Evolutionary conservation across 2,797 vertebrate species (phyloP).

Genomic region (Alfaro cultratus): DNA sequence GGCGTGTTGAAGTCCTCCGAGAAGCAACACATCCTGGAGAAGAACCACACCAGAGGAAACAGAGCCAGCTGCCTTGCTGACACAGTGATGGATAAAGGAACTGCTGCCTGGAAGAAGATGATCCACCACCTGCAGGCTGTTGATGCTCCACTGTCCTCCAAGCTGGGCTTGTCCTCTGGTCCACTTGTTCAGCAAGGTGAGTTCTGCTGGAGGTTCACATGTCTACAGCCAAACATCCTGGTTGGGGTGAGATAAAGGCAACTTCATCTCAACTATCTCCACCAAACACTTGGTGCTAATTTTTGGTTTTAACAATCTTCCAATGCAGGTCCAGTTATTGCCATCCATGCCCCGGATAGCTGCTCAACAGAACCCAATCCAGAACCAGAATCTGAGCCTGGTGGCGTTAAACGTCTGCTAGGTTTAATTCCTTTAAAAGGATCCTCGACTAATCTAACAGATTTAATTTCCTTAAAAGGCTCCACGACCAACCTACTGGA

Average conservation of each 20-base stretch:
- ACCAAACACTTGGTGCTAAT: neutral
- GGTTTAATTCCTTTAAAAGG: neutral
- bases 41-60: constrained; percentile 24
- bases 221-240: neutral
- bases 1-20: constrained; percentile 1
- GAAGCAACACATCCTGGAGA: neutral
- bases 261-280: neutral
- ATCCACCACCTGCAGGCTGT: neutral
- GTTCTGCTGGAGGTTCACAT: neutral
- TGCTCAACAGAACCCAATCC: neutral
- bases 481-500: neutral
- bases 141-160: neutral
- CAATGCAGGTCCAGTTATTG: neutral
- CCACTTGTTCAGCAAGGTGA: neutral
- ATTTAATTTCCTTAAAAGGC: neutral
- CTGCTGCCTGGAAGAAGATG: neutral
- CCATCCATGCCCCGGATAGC: neutral
- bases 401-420: neutral
- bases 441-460: neutral
- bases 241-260: neutral
- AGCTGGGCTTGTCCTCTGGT: neutral
- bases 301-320: neutral
- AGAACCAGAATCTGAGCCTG: neutral
- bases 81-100: neutral
- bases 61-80: constrained; percentile 13